Conservation (phyloP, 2,888 invertebrate genomes). For the Agonopterix heracliana region DNA sequence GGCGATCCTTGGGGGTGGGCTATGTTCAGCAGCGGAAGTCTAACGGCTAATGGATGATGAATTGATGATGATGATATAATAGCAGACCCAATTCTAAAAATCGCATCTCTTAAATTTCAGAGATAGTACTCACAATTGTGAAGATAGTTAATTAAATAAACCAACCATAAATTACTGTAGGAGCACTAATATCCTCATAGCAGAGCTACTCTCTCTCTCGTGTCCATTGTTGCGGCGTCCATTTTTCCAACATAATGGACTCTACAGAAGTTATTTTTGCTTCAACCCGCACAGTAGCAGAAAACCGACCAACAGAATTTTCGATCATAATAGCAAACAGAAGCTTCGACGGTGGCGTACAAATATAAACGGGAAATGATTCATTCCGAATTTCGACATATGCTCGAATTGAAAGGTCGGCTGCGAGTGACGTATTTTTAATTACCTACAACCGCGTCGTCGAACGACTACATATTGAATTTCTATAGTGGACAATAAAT, state of each 20-base stretch:
- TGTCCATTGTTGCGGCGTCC: constrained; percentile 14
- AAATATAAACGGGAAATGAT: constrained; percentile 68
- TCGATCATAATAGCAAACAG: constrained; percentile 32
- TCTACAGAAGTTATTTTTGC: constrained; percentile 7
- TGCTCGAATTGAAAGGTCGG: constrained; percentile 69
- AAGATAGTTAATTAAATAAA: too few relatives aligned
- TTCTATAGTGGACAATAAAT: constrained; percentile 60
- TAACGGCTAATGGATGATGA: too few relatives aligned
- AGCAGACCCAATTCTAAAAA: too few relatives aligned
- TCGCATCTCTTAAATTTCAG: too few relatives aligned
- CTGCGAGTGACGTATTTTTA: constrained; percentile 75
- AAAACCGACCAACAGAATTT: constrained; percentile 15
- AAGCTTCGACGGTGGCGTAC: constrained; percentile 35
- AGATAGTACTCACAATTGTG: too few relatives aligned
- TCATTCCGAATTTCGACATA: constrained; percentile 71
- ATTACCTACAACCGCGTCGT: constrained; percentile 67
- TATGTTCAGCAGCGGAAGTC: too few relatives aligned
- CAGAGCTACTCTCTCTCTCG: constrained; percentile 14
- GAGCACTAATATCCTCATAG: background rate
- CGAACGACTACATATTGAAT: constrained; percentile 58
- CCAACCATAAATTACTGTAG: background rate
- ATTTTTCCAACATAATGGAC: constrained; percentile 10
- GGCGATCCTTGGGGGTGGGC: too few relatives aligned
- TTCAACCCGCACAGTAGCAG: constrained; percentile 7
- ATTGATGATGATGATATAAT: too few relatives aligned